Base-by-base conservation (phyloP, 2,888 invertebrate genomes). In the Slavum lentiscoides region DNA sequence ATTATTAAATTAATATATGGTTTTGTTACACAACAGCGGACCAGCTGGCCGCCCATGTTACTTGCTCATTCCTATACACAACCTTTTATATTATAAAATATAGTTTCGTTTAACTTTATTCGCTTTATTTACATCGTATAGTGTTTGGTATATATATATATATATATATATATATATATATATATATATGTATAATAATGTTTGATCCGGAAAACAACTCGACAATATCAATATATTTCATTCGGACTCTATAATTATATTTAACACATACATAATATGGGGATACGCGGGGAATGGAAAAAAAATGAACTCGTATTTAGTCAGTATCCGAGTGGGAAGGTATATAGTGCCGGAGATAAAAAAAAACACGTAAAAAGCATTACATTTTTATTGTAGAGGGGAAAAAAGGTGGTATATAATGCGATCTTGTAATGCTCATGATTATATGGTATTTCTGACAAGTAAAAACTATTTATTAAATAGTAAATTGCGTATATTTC, bases 171-270 rank as follows among this genome's bases (percentile, higher is more conserved):
- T 49, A 49, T 30, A 23, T 59, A 67, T 62, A 49, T 49, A 49
- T 30, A 23, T 59, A 67, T n/a, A n/a, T n/a, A n/a, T n/a, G n/a
- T n/a, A n/a, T 30, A 30, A 37, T 58, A 58, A 74, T 66, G 66
- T 74, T 66, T 74, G 55, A 67, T 66, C 74, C 66, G 39, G 39
- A 74, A 74, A 74, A 74, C 55, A 37, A 66, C 39, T 74, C 19
- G 39, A 23, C 39, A 49, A 49, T 74, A 67, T 74, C 74, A 58
- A 66, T 11, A 74, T 74, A 74, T 74, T 74, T 74, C 55, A 66
- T 74, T 66, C 66, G 55, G 58, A 17, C 58, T 23, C 66, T 74
- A 66, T 74, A 74, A 74, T 74, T 74, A 74, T 74, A 58, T 66
- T 39, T 58, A 66, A 23, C 66, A 74, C 66, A 66, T 58, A 66